A percentile compares a stretch with the other conserved stretches of the same genome.
These are phyloP conservation scores for Salvelinus namaycush DNA, from an alignment of 2,113 vertebrate genomes.

Conservation along the genomic window DNA sequence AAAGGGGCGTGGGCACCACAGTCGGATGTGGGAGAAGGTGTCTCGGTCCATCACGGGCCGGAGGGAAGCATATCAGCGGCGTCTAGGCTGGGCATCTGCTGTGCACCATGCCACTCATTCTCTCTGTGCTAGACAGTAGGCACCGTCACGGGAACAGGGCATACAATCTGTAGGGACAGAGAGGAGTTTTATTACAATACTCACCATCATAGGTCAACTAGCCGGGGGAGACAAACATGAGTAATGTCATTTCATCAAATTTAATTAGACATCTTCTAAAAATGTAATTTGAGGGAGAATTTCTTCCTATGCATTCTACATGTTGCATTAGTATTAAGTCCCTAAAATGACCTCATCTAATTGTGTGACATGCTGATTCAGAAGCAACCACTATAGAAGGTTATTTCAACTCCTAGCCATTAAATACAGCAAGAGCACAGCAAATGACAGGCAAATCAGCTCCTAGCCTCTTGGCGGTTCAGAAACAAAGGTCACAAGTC, in stretches of 20 bases:
- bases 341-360: too few species aligned
- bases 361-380: neutral
- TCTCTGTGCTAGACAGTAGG: constrained; percentile 29
- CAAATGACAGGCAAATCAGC: too few species aligned
- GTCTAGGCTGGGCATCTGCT: constrained; percentile 68
- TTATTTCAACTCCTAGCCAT: too few species aligned
- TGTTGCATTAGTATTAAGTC: neutral
- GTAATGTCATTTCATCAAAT: too few species aligned
- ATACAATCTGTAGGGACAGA: constrained; percentile 50
- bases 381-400: neutral
- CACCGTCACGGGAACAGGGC: constrained; percentile 26
- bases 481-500: neutral
- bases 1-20: constrained; percentile 92
- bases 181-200: neutral
- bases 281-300: neutral
- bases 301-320: neutral
- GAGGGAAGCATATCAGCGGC: constrained; percentile 12
- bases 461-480: neutral
- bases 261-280: too few species aligned
- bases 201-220: neutral
- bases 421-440: too few species aligned
- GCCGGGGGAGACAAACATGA: too few species aligned
- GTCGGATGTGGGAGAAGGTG: constrained; percentile 87
- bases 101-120: constrained; percentile 61
- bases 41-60: constrained; percentile 83